Percentiles rank a stretch among this genome's conserved stretches.
Conservation (phyloP, 2,888 invertebrate genomes). For the Leuctra nigra region DNA sequence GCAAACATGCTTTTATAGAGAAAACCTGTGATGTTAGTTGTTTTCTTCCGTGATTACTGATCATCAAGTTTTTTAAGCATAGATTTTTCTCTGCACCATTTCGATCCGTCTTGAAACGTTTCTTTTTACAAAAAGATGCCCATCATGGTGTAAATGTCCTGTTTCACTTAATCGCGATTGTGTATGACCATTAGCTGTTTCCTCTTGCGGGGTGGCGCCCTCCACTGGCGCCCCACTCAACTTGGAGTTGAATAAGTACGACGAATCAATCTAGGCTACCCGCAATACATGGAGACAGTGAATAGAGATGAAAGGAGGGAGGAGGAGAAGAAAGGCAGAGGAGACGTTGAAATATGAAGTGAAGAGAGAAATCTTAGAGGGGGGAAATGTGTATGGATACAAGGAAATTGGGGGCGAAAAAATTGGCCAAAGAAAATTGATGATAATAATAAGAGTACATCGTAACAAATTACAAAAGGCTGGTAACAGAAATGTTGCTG, state of each 20-base stretch:
- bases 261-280: slow-evolving; percentile 4
- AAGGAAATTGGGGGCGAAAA: slow-evolving; percentile 19
- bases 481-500: no score
- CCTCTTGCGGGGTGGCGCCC: not conserved
- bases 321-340: slow-evolving; percentile 1
- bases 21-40: no score
- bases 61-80: no score
- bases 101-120: no score
- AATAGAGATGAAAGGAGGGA: not conserved
- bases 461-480: no score
- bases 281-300: slow-evolving; percentile 5
- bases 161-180: slow-evolving; percentile 11
- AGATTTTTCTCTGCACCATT: no score
- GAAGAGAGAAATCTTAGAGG: slow-evolving; percentile 19
- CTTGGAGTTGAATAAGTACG: not conserved
- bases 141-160: no score
- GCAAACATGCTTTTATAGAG: no score
- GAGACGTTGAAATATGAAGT: slow-evolving; percentile 10
- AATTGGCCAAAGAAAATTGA: not conserved
- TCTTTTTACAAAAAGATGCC: no score
- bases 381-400: slow-evolving; percentile 20
- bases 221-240: not conserved
- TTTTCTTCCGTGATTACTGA: no score
- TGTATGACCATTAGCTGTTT: slow-evolving; percentile 10
- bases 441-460: no score